Conservation (phyloP, 1,140 invertebrate species). For the Helicoverpa zea region DNA sequence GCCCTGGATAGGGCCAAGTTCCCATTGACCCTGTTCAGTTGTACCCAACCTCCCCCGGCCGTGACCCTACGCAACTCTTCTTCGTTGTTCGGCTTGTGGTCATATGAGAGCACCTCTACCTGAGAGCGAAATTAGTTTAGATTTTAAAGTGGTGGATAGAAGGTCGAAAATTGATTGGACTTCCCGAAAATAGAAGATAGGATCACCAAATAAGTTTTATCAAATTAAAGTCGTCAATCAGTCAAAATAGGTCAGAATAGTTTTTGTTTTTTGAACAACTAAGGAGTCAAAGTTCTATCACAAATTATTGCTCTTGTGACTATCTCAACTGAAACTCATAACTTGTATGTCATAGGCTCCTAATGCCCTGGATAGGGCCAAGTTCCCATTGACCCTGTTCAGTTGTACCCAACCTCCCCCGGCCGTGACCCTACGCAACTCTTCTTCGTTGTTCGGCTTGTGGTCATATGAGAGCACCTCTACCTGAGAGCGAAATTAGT, state of each 20-base stretch:
- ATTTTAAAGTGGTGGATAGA: too few relatives aligned
- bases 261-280: too few relatives aligned
- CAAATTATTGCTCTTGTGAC: too few relatives aligned
- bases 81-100: conserved; percentile 98
- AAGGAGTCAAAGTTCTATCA: too few relatives aligned
- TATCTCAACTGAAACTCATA: too few relatives aligned
- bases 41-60: conserved; percentile 98
- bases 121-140: conserved; percentile 44
- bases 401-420: conserved; percentile 99
- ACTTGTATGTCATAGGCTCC: too few relatives aligned
- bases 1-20: conserved; percentile 94
- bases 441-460: conserved; percentile 96
- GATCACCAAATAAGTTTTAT: too few relatives aligned
- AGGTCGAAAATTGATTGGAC: too few relatives aligned
- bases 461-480: conserved; percentile 95
- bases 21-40: conserved; percentile 98
- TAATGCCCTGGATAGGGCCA: conserved; percentile 91
- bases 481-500: conserved; percentile 65
- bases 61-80: conserved; percentile 95
- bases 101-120: conserved; percentile 91
- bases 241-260: too few relatives aligned
- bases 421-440: conserved; percentile 95
- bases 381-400: conserved; percentile 98
- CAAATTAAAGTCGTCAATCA: too few relatives aligned
- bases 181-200: too few relatives aligned